Conservation (phyloP, 2,888 invertebrate genomes). For the Sarcophaga caerulescens region DNA sequence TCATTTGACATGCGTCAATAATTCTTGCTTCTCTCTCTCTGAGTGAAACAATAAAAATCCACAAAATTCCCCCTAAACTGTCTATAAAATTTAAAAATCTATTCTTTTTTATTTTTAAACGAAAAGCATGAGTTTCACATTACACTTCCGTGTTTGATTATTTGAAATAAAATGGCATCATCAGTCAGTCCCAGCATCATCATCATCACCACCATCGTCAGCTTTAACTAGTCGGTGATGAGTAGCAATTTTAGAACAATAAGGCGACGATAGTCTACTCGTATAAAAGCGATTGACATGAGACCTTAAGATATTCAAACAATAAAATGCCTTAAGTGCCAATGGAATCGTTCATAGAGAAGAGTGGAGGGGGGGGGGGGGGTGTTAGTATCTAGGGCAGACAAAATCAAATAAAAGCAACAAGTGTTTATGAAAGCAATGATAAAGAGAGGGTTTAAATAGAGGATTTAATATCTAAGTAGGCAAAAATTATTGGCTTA, state of each 20-base stretch:
- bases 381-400: neutral
- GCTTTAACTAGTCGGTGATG: neutral
- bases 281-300: conserved; percentile 32
- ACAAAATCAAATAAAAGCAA: neutral
- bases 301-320: conserved; percentile 3
- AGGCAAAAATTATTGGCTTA: too few relatives aligned
- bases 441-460: conserved; percentile 2
- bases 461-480: neutral
- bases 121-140: neutral
- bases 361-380: too few relatives aligned
- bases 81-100: neutral
- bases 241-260: neutral
- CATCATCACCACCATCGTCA: neutral
- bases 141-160: neutral
- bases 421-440: conserved; percentile 11
- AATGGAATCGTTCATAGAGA: neutral
- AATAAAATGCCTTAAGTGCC: conserved; percentile 17
- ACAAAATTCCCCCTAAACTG: neutral
- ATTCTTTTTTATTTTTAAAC: neutral
- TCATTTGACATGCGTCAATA: neutral
- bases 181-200: too few relatives aligned
- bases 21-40: too few relatives aligned
- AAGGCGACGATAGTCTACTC: conserved; percentile 19
- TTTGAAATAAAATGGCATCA: neutral
- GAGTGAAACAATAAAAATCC: neutral